Base-by-base conservation (phyloP, 1,140 invertebrate species). In the Drosophila tropicalis region DNA sequence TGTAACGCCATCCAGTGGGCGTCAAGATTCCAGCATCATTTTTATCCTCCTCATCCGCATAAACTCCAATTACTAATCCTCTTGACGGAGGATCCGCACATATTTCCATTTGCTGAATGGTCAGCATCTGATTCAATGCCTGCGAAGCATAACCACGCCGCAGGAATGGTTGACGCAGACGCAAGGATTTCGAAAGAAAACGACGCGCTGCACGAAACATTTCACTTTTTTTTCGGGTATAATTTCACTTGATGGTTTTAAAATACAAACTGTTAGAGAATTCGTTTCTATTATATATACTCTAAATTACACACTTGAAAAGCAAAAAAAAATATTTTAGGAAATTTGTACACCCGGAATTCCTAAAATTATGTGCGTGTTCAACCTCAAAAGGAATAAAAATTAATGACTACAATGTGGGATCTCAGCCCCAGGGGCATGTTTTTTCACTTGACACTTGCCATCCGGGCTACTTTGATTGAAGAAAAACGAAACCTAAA, bases 31-130 rank as follows among this genome's bases (percentile, higher is more conserved):
- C 91, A 2, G 89, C 74, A 62, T 92, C 85, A 7, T 76, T 79
- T 25, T 83, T 91, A 34, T 92, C 91, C 3, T 91, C 89, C 64
- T 91, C 91, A 15, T 92, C 90, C 4, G 91, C 82, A 67, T 91
- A 92, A 0, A 92, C 89, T 2, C 91, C 91, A 2, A 92, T 47
- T 3, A 92, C 84, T 1, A 92, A 60, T 3, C 85, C 91, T 3
- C 90, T 72, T 1, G 91, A 92, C 0, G 90, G 90, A 0, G 91
- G 87, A 70, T 91, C 90, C 0, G 91, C 90, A 60, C 91, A 92
- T 22, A 92, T 86, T 44, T 92, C 91, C 65, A 87, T 91, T 15
- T 90, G 79, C 36, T 87, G 84, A 17, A 91, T 62, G 13, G 87
- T 84, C 25, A 91, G 55, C 90, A 91, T 89, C 29, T 91, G 90